Conservation (phyloP, 2,113 vertebrate genomes). For the Scolopax mira region DNA sequence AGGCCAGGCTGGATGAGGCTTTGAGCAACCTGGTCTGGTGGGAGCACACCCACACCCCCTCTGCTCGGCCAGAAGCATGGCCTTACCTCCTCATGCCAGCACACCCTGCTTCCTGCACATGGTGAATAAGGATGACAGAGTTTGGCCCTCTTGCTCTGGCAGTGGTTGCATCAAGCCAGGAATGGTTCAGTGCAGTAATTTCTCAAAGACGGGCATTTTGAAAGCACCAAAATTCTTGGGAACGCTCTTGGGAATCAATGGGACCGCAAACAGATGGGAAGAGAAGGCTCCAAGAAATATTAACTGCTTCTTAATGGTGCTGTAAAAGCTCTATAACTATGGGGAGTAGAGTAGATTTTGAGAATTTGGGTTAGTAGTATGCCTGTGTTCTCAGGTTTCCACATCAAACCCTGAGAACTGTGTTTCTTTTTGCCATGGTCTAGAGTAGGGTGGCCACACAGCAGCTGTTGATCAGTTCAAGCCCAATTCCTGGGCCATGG, state of each 20-base stretch:
- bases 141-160: neutral
- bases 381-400: neutral
- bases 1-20: too few relatives aligned
- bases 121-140: neutral
- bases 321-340: neutral
- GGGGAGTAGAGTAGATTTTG: neutral
- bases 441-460: neutral
- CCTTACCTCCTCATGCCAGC: neutral
- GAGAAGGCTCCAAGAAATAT: neutral
- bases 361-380: neutral
- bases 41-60: neutral
- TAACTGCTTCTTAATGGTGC: neutral
- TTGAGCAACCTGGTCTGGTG: too few relatives aligned
- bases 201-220: neutral
- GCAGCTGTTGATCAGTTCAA: neutral
- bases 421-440: neutral
- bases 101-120: neutral
- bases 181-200: neutral
- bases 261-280: neutral
- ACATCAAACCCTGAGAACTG: neutral
- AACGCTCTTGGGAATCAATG: neutral
- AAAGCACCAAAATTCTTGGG: neutral
- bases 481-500: neutral
- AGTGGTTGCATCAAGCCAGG: neutral
- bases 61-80: rapidly evolving